Evolutionary conservation across 2,113 vertebrate genomes (phyloP).

Genomic region (Orthonyx spaldingii): DNA sequence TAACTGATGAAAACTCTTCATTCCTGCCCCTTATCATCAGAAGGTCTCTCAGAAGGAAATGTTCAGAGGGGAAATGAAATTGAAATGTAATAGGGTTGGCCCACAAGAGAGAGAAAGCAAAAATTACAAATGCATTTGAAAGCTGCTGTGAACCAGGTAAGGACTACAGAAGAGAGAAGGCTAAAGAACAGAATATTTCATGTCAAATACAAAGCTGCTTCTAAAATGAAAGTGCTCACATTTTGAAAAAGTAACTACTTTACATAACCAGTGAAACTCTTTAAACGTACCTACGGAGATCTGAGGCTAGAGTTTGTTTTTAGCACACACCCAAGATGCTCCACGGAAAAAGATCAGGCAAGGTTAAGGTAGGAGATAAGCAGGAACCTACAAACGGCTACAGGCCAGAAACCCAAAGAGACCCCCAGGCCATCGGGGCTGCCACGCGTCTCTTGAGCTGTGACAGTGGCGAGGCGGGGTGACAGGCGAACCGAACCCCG

Average conservation of each 20-base stretch:
- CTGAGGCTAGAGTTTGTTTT: background rate
- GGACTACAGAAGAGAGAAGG: background rate
- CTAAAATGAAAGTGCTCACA: background rate
- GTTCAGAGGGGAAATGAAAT: background rate
- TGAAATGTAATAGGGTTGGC: background rate
- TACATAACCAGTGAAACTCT: background rate
- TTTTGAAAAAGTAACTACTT: background rate
- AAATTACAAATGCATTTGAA: background rate
- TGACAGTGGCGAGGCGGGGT: rapidly evolving
- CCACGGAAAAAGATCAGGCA: background rate
- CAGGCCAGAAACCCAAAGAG: background rate
- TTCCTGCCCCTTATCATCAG: background rate
- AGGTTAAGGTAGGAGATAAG: background rate
- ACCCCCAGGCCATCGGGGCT: rapidly evolving
- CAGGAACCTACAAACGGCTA: background rate
- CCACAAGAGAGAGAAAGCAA: background rate
- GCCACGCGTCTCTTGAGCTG: rapidly evolving
- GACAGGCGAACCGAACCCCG: rapidly evolving
- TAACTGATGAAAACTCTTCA: background rate
- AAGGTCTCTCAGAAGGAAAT: background rate
- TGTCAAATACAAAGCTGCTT: background rate
- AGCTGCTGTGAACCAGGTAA: background rate
- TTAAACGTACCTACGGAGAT: background rate
- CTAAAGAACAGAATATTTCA: background rate
- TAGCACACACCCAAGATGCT: background rate